A percentile compares a stretch with the other conserved stretches of the same genome.
phyloP scores from a whole-genome alignment of 2,113 vertebrate genomes.

The Calidris pugnax region DNA sequence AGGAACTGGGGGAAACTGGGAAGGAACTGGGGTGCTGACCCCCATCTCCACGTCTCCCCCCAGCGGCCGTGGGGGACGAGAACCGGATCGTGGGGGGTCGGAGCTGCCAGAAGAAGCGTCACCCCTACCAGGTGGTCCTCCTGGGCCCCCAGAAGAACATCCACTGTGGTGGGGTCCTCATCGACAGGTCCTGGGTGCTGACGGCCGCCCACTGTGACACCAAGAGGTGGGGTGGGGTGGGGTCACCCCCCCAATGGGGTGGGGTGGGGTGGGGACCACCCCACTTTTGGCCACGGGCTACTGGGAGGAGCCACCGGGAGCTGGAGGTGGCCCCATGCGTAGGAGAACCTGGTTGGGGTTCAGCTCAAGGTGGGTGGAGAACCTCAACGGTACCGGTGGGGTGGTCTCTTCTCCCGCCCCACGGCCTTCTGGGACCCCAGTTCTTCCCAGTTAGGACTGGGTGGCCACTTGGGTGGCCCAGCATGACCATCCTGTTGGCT shows the following conservation, averaged over 20 bases:
- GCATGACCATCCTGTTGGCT: too few relatives aligned
- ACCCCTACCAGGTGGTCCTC: constrained; percentile 8
- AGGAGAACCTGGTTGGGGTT: not conserved
- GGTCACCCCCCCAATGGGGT: too few relatives aligned
- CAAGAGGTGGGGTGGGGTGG: not conserved
- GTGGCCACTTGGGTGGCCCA: not conserved
- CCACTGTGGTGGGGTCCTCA: constrained; percentile 83
- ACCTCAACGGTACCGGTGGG: not conserved
- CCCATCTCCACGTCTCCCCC: accelerated
- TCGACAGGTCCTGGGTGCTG: constrained; percentile 84
- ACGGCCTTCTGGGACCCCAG: not conserved
- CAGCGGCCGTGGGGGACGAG: not conserved
- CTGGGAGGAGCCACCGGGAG: too few relatives aligned
- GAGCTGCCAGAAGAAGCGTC: not conserved
- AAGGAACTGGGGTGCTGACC: not conserved
- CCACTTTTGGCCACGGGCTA: too few relatives aligned
- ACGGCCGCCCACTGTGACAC: constrained; percentile 87
- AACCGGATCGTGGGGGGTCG: not conserved
- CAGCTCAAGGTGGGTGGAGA: accelerated
- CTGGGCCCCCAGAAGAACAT: not conserved
- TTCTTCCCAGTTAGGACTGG: not conserved
- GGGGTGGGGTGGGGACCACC: too few relatives aligned
- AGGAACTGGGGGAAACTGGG: not conserved
- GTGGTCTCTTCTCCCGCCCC: not conserved
- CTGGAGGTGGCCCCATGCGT: not conserved